These are phyloP conservation scores for Zaprionus lineosus DNA, from an alignment of 2,888 invertebrate genomes.

Conservation along the genomic window DNA sequence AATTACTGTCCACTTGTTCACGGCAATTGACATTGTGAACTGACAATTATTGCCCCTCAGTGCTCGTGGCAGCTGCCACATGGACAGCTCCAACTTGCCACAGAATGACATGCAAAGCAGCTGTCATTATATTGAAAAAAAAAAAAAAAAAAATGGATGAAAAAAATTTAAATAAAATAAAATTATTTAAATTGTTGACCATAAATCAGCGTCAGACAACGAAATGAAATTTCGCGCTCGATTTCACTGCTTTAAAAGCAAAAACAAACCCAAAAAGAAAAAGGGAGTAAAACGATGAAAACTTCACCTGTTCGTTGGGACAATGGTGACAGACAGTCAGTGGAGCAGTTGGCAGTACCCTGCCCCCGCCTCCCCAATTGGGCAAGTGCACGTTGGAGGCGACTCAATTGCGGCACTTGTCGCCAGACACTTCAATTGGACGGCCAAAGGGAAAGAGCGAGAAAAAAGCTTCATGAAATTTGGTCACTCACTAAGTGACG, in stretches of 20 bases:
- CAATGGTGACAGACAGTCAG: constrained; percentile 73
- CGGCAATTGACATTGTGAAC: constrained; percentile 3
- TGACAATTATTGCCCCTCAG: constrained; percentile 43
- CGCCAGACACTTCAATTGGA: constrained; percentile 65
- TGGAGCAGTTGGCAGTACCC: constrained; percentile 4
- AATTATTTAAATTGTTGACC: constrained; percentile 61
- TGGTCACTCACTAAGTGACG: constrained; percentile 43
- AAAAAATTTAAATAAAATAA: constrained; percentile 47
- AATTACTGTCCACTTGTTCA: background rate
- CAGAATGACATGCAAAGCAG: constrained; percentile 72
- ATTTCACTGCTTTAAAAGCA: constrained; percentile 57
- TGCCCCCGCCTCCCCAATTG: background rate
- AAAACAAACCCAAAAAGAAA: constrained; percentile 11
- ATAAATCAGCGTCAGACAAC: constrained; percentile 55
- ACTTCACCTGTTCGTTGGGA: constrained; percentile 71
- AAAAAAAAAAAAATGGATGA: constrained; percentile 34
- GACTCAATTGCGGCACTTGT: constrained; percentile 75
- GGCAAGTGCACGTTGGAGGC: constrained; percentile 55
- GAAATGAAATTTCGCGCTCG: constrained; percentile 65
- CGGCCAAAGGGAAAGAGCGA: constrained; percentile 3
- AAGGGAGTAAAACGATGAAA: constrained; percentile 27
- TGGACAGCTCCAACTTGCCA: constrained; percentile 59
- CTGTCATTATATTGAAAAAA: constrained; percentile 59
- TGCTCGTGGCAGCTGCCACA: constrained; percentile 27
- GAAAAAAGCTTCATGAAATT: constrained; percentile 32